A percentile compares a stretch with the other conserved stretches of the same genome.
phyloP scores from a whole-genome alignment of 2,797 vertebrate genomes.

The Limnodromus scolopaceus region DNA sequence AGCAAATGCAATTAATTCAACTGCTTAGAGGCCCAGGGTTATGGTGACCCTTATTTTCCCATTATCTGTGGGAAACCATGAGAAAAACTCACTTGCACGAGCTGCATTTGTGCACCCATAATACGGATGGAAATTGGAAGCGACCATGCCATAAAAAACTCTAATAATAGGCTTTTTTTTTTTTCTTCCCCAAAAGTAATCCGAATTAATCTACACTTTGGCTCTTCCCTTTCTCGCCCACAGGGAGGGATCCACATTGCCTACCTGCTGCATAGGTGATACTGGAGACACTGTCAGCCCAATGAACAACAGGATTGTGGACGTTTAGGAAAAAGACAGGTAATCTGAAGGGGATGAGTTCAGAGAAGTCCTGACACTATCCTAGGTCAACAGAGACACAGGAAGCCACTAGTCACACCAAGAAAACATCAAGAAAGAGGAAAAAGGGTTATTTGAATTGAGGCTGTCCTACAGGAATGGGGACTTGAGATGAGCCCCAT shows the following conservation, averaged over 20 bases:
- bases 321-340: neutral
- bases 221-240: neutral
- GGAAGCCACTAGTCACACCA: accelerated
- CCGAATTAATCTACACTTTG: neutral
- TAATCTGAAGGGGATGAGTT: neutral
- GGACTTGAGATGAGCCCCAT: neutral
- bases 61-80: neutral
- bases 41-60: neutral
- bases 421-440: neutral
- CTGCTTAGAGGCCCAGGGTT: neutral
- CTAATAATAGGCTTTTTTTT: accelerated
- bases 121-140: neutral
- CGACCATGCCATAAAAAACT: neutral
- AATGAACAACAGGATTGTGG: accelerated
- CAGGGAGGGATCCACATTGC: accelerated
- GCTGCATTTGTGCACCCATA: neutral
- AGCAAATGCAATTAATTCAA: neutral
- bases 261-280: neutral
- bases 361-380: neutral
- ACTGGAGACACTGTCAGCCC: neutral
- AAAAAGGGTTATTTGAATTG: neutral
- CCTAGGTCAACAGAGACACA: neutral
- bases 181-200: neutral
- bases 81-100: neutral
- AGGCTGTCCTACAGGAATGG: neutral